These are phyloP conservation scores for Notospermus geniculatus DNA, from an alignment of 1,140 invertebrate genomes.

Conservation along the genomic window DNA sequence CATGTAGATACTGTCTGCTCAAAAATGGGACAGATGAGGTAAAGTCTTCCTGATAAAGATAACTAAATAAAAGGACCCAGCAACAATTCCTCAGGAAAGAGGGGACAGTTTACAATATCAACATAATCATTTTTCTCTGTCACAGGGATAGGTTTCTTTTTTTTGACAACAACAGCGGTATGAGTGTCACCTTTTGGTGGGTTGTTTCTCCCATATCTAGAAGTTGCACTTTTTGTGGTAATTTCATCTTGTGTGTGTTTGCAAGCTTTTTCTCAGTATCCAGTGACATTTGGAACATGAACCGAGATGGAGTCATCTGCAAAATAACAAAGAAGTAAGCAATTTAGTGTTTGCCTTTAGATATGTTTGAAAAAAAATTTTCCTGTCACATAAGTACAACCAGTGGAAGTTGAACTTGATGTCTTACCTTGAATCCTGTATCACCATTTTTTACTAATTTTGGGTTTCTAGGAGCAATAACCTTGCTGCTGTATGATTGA, in stretches of 20 bases:
- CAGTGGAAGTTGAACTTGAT: too few species aligned
- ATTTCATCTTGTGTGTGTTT: conserved; percentile 53
- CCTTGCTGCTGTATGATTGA: conserved; percentile 50
- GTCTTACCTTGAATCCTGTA: conserved; percentile 25
- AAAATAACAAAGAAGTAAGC: conserved; percentile 21
- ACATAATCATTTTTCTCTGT: too few species aligned
- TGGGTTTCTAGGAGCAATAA: conserved; percentile 54
- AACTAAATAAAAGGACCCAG: too few species aligned
- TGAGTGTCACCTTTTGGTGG: conserved; percentile 49
- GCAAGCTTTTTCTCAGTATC: conserved; percentile 54
- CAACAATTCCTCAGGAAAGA: too few species aligned
- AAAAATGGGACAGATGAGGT: too few species aligned
- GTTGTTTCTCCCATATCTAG: conserved; percentile 56
- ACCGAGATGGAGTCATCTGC: conserved; percentile 55
- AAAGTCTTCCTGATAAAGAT: too few species aligned
- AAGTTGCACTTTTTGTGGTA: conserved; percentile 52
- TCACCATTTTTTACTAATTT: conserved; percentile 46
- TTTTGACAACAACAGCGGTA: neutral
- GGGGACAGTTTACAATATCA: too few species aligned
- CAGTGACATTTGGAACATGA: conserved; percentile 54
- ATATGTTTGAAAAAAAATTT: too few species aligned
- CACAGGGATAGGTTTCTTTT: too few species aligned
- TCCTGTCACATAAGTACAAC: too few species aligned
- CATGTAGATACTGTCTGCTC: too few species aligned
- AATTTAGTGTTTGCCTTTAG: neutral